These are phyloP conservation scores for Pseudolaguvia tuberculata DNA, from an alignment of 2,113 vertebrate species.

Conservation along the genomic window DNA sequence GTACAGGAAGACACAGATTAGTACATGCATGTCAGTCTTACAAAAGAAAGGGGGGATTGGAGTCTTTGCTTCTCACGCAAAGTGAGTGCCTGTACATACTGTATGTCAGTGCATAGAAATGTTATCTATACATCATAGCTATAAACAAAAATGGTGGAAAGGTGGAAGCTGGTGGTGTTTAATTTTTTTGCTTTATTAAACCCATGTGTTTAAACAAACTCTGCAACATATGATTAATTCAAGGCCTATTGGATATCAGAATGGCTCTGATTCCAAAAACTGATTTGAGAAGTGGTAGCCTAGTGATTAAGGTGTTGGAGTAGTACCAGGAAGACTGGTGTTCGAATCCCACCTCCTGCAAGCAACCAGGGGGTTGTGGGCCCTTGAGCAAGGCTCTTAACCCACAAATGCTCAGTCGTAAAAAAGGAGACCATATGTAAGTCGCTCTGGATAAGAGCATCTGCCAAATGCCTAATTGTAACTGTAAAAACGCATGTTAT, in stretches of 20 bases:
- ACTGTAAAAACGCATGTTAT: not conserved
- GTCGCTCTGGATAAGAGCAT: no score
- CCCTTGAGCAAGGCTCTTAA: no score
- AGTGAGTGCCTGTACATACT: not conserved
- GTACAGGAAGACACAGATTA: slow-evolving; percentile 30
- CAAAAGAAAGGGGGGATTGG: not conserved
- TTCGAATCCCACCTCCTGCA: no score
- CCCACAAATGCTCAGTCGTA: no score
- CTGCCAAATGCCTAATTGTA: no score
- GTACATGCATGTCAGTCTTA: slow-evolving; percentile 6
- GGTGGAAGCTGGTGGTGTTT: not conserved
- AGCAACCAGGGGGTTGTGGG: no score
- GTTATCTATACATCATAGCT: not conserved
- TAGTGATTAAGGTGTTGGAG: no score
- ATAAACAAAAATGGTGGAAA: not conserved
- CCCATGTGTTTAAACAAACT: slow-evolving; percentile 8
- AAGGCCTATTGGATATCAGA: not conserved
- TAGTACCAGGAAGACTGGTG: no score
- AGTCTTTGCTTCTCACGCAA: slow-evolving; percentile 27
- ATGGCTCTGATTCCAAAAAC: no score
- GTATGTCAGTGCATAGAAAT: not conserved
- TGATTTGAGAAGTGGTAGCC: no score
- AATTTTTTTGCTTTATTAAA: slow-evolving; percentile 6
- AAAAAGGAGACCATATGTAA: no score
- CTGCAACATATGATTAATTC: not conserved